These are phyloP conservation scores for Cephalopterus ornatus DNA, from an alignment of 2,113 vertebrate species.

Conservation along the genomic window DNA sequence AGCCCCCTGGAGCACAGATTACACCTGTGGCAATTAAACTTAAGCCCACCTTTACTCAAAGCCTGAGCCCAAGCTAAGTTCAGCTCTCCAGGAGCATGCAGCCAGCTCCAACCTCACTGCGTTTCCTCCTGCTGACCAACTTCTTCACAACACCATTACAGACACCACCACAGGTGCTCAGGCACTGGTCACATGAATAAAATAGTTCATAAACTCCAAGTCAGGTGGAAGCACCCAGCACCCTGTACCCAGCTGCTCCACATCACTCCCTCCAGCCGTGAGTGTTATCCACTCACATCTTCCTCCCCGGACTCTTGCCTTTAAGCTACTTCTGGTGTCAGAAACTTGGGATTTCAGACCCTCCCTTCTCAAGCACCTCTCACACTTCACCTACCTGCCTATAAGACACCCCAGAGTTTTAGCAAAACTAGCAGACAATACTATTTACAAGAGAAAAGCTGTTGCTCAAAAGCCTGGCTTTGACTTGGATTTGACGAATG, in stretches of 20 bases:
- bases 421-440: background rate
- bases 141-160: fast-evolving
- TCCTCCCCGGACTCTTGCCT: background rate
- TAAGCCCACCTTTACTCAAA: background rate
- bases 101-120: background rate
- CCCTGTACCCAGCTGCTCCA: fast-evolving
- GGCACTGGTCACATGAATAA: background rate
- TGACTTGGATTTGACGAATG: background rate
- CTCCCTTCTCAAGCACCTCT: background rate
- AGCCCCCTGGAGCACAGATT: background rate
- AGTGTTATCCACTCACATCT: fast-evolving
- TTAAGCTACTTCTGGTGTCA: background rate
- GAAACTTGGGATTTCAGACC: background rate
- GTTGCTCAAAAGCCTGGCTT: background rate
- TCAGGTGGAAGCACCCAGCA: background rate
- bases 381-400: background rate
- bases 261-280: fast-evolving
- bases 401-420: background rate
- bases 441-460: background rate
- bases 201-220: background rate
- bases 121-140: fast-evolving
- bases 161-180: fast-evolving
- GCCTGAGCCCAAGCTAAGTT: background rate
- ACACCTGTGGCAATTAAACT: fast-evolving
- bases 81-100: background rate